A percentile compares a stretch with the other conserved stretches of the same genome.
Evolutionary conservation across 2,113 vertebrate genomes (phyloP).

Genomic region (Mesitornis unicolor): DNA sequence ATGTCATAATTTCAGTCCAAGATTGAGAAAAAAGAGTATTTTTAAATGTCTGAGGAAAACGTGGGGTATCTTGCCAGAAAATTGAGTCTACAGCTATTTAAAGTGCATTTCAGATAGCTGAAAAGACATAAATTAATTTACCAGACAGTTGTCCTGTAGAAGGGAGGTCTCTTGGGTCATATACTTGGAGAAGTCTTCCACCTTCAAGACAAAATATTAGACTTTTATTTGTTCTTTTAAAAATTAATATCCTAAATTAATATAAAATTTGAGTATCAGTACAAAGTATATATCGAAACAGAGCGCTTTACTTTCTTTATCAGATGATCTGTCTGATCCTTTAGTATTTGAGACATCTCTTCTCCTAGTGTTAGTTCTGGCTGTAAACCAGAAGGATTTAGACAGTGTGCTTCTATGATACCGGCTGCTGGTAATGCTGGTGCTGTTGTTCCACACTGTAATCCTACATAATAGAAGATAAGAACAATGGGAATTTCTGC

Average conservation of each 20-base stretch:
- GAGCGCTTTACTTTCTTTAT: constrained; percentile 75
- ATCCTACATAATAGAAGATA: constrained; percentile 9
- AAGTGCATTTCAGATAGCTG: background rate
- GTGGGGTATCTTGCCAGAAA: background rate
- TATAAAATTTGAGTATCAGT: background rate
- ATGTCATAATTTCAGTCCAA: background rate
- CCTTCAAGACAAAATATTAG: constrained; percentile 69
- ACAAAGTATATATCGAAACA: background rate
- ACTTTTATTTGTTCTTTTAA: background rate
- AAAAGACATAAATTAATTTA: constrained; percentile 58
- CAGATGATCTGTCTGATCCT: constrained; percentile 81
- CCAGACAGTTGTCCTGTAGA: constrained; percentile 78
- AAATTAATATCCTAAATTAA: background rate
- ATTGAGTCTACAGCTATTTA: background rate
- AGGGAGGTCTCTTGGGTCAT: constrained; percentile 60
- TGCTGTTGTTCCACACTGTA: background rate
- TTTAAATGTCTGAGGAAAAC: background rate
- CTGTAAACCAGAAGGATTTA: constrained; percentile 2
- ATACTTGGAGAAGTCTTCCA: constrained; percentile 81
- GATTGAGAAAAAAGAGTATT: background rate
- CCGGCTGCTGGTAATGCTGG: background rate
- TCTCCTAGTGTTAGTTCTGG: constrained; percentile 77
- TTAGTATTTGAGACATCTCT: constrained; percentile 80
- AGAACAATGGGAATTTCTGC: background rate
- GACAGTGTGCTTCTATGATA: background rate